phyloP scores from a whole-genome alignment of 2,113 vertebrate species.

The Aptenodytes patagonicus region DNA sequence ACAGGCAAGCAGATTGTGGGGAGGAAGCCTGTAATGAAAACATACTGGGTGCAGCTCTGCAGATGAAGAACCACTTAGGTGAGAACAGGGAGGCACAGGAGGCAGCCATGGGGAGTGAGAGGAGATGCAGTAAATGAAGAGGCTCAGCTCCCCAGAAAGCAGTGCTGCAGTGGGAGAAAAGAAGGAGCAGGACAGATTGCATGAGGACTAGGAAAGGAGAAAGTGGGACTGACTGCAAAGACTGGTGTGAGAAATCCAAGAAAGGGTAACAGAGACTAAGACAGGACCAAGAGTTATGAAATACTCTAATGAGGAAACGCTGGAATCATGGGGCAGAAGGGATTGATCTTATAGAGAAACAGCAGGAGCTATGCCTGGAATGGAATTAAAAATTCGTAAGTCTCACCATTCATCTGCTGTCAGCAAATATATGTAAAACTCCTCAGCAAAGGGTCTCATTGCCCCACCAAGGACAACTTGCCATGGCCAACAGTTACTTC shows the following conservation, averaged over 20 bases:
- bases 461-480: background rate
- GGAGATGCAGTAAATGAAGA: background rate
- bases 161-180: background rate
- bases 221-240: background rate
- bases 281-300: background rate
- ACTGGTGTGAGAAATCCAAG: background rate
- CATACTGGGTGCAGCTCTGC: background rate
- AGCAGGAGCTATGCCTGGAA: background rate
- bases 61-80: background rate
- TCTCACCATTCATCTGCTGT: background rate
- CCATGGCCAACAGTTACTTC: background rate
- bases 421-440: background rate
- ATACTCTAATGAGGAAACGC: background rate
- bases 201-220: background rate
- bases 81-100: background rate
- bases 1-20: background rate
- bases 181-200: background rate
- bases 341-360: background rate
- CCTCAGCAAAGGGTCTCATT: background rate
- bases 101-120: background rate
- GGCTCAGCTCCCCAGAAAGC: background rate
- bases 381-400: background rate
- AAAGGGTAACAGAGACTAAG: background rate
- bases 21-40: background rate
- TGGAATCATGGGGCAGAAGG: background rate